phyloP scores from a whole-genome alignment of 2,113 vertebrate genomes.

The Grantiella picta region DNA sequence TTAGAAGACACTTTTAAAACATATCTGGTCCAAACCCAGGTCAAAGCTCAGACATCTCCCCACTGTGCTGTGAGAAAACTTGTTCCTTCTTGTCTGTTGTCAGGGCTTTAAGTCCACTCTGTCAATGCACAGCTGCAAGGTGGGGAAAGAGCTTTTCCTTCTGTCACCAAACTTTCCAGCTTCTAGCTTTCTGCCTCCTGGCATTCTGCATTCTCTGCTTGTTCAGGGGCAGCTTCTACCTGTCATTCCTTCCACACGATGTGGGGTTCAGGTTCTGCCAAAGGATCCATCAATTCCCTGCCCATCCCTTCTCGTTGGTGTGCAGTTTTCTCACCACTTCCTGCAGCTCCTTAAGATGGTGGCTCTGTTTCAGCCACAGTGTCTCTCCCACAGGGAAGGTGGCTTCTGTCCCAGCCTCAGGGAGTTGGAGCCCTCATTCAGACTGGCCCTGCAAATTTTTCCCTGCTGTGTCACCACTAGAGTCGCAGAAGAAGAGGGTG shows the following conservation, averaged over 20 bases:
- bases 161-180: background rate
- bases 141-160: background rate
- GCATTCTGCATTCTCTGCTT: background rate
- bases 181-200: background rate
- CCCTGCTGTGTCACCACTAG: background rate
- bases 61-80: background rate
- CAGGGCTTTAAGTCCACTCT: background rate
- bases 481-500: no score
- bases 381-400: background rate
- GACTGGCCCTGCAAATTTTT: background rate
- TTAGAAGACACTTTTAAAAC: background rate
- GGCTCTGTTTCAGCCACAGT: background rate
- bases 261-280: background rate
- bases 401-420: background rate
- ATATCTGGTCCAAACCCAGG: background rate
- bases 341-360: background rate
- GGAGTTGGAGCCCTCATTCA: background rate
- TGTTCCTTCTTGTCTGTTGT: background rate
- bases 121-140: background rate
- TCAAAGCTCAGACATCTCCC: background rate
- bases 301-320: background rate
- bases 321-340: background rate
- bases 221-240: background rate
- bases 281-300: accelerated
- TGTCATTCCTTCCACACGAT: background rate